Evolutionary conservation across 2,888 invertebrate species (phyloP), one percentile per base, ranked within the genome.

Genomic region (Pollenia griseotomentosa): DNA sequence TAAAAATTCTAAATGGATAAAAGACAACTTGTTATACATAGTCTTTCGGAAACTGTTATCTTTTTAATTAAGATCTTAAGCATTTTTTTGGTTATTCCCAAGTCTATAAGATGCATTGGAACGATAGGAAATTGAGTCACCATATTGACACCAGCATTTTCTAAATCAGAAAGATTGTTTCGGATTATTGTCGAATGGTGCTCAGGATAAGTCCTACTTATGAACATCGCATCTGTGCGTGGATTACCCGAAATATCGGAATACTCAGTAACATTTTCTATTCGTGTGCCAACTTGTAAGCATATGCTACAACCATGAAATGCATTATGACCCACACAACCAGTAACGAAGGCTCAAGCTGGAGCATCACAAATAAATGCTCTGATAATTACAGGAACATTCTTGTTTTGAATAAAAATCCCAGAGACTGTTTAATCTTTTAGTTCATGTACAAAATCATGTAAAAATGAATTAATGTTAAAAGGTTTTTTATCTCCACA

Each of bases 321-420:
- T 11, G 71, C 70, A 53, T 71, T 71, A 23, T 73, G 65, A 3
- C 73, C 73, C 3, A 82, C 66, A 48, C 73, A 68, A 9, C 78
- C 68, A 19, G 40, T 78, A 14, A 78, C 59, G 59, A 78, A 78
- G 12, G 68, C 40, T 33, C 44, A 19, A 55, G 78, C 66, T 44
- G 78, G 68, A 7, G 68, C 66, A 68, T 68, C 78, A 33, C 68
- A 66, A 44, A 77, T 66, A 42, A 66, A 77, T 19, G 66, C 46
- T 46, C 10, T 1, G 46, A 46, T 11, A 46, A 46, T 46, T 11
- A 46, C 46, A 46, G 11, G 46, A 46, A 46, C 11, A 46, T 46
- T 46, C 8, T 10, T 46, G 46, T 46, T 8, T 10, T 46, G 1
- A 46, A 23, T 23, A 23, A 23, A 23, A 23, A 23, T 23, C 23